A percentile compares a stretch with the other conserved stretches of the same genome.
These are phyloP conservation scores for Zonitis immaculata DNA, from an alignment of 2,888 invertebrate genomes.

Conservation along the genomic window DNA sequence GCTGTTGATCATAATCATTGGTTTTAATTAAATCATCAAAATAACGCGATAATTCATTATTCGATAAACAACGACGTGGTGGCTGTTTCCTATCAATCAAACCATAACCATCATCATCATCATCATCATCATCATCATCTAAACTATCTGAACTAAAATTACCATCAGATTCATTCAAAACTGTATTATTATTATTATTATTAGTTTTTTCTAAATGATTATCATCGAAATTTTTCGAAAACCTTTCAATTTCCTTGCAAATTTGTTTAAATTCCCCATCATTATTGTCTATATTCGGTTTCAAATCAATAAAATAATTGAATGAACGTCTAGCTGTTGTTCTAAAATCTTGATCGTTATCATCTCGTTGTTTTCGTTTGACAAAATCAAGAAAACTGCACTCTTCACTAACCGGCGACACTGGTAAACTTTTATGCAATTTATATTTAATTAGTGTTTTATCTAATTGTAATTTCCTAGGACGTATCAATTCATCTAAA, in stretches of 20 bases:
- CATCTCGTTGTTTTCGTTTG: conserved; percentile 37
- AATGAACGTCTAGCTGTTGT: conserved; percentile 45
- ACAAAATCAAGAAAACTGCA: conserved; percentile 45
- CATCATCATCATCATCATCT: conserved; percentile 69
- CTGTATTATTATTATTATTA: background rate
- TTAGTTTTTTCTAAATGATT: conserved; percentile 26
- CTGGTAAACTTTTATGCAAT: conserved; percentile 68
- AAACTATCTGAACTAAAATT: conserved; percentile 77
- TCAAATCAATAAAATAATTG: conserved; percentile 62
- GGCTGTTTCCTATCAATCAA: conserved; percentile 36
- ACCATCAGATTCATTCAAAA: conserved; percentile 54
- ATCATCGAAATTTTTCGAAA: conserved; percentile 43
- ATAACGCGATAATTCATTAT: conserved; percentile 66
- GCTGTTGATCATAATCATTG: conserved; percentile 35
- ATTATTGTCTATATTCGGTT: conserved; percentile 46
- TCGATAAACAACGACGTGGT: conserved; percentile 67
- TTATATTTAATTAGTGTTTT: conserved; percentile 45
- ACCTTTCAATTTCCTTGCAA: conserved; percentile 46
- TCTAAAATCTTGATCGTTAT: background rate
- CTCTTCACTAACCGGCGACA: conserved; percentile 78
- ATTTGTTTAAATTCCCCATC: conserved; percentile 43
- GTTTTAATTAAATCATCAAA: conserved; percentile 18
- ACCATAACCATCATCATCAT: conserved; percentile 61
- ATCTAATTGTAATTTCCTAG: conserved; percentile 43
- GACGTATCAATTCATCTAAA: conserved; percentile 34